phyloP scores from a whole-genome alignment of 1,140 invertebrate species.

The Aphaenogaster floridana region DNA sequence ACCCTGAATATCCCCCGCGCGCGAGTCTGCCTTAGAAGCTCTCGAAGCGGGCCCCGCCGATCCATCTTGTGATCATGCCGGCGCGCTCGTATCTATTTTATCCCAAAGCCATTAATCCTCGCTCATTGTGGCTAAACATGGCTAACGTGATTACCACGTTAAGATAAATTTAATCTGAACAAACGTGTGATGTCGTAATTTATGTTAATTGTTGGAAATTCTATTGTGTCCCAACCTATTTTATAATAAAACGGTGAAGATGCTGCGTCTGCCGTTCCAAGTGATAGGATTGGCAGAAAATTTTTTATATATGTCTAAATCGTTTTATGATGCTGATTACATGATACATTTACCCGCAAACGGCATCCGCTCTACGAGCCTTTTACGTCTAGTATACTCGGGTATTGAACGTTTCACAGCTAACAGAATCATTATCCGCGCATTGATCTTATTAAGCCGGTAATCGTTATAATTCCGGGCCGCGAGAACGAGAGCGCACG shows the following conservation, averaged over 20 bases:
- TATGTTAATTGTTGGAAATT: not conserved
- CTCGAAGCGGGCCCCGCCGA: not conserved
- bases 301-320: not conserved
- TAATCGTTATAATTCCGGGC: conserved; percentile 54
- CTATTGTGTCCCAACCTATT: not conserved
- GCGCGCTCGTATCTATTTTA: conserved; percentile 21
- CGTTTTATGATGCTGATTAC: not conserved
- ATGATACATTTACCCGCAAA: not conserved
- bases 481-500: conserved; percentile 52
- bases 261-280: not conserved
- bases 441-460: conserved; percentile 61
- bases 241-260: not conserved
- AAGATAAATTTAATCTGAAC: not conserved
- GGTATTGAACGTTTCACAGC: conserved; percentile 47
- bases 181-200: not conserved
- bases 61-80: conserved; percentile 12
- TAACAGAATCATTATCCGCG: conserved; percentile 61
- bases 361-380: not conserved
- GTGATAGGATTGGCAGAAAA: not conserved
- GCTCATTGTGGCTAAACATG: not conserved
- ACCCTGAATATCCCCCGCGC: conserved; percentile 9
- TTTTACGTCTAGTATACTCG: conserved; percentile 21
- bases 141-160: not conserved
- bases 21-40: conserved; percentile 2
- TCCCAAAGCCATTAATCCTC: conserved; percentile 14